A percentile compares a stretch with the other conserved stretches of the same genome.
Conservation (phyloP, 2,113 vertebrate genomes). For the Tretioscincus oriximinensis region DNA sequence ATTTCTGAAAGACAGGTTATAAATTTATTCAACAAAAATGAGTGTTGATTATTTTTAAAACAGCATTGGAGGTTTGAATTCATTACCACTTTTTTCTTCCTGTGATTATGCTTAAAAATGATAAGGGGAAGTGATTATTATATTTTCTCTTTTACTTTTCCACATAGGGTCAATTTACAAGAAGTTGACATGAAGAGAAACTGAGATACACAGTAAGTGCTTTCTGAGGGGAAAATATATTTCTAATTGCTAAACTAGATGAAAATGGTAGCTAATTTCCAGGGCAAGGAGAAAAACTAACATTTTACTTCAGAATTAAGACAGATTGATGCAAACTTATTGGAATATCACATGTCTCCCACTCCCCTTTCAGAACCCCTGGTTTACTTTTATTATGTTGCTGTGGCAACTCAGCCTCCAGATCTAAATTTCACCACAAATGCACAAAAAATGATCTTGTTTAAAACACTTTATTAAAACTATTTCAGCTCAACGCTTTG, state of each 20-base stretch:
- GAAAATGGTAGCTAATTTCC: neutral
- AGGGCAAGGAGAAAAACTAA: fast-evolving
- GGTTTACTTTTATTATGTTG: constrained; percentile 10
- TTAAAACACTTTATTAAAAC: constrained; percentile 10
- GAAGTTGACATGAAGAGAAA: neutral
- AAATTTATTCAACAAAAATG: too few relatives aligned
- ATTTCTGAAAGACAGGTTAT: too few relatives aligned
- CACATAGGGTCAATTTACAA: fast-evolving
- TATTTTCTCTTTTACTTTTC: neutral
- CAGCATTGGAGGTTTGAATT: neutral
- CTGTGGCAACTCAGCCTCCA: constrained; percentile 12
- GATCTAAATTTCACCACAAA: neutral
- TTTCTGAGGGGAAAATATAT: neutral
- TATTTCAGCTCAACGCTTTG: fast-evolving
- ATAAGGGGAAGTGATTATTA: neutral
- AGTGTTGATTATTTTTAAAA: too few relatives aligned
- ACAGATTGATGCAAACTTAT: neutral
- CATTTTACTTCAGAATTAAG: neutral
- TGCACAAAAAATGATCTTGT: neutral
- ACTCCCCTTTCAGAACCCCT: neutral
- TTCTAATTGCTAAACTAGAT: neutral
- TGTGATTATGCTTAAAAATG: neutral
- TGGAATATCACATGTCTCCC: neutral
- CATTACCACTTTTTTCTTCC: neutral
- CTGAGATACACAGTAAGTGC: neutral